Conservation (phyloP, 2,888 invertebrate species). For the Choristoneura rosaceana region DNA sequence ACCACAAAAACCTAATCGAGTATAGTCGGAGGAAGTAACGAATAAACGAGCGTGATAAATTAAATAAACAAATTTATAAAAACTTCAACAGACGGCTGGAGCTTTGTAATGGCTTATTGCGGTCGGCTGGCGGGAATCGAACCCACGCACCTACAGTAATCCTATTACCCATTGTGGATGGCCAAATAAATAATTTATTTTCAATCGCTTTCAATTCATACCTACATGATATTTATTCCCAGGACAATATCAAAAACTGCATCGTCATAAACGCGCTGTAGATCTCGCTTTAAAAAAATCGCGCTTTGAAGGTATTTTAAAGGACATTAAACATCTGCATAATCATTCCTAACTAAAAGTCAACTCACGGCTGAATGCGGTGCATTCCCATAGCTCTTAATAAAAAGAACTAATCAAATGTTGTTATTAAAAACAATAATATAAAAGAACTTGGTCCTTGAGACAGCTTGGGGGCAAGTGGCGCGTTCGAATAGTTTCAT, state of each 20-base stretch:
- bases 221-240: slow-evolving; percentile 55
- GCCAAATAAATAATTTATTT: slow-evolving; percentile 81
- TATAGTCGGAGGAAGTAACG: slow-evolving; percentile 79
- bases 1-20: slow-evolving; percentile 81
- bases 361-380: slow-evolving; percentile 27
- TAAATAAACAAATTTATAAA: slow-evolving; percentile 84
- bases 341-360: slow-evolving; percentile 38
- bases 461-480: slow-evolving; percentile 62
- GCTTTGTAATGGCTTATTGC: slow-evolving; percentile 67
- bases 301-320: slow-evolving; percentile 14
- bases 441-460: slow-evolving; percentile 66
- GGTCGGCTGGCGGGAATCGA: slow-evolving; percentile 72
- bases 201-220: slow-evolving; percentile 68
- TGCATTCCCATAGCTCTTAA: slow-evolving; percentile 80
- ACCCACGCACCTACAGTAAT: slow-evolving; percentile 77
- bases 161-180: slow-evolving; percentile 80
- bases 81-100: slow-evolving; percentile 70
- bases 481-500: slow-evolving; percentile 65
- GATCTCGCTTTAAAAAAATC: slow-evolving; percentile 27
- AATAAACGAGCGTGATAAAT: slow-evolving; percentile 83
- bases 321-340: slow-evolving; percentile 47
- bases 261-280: slow-evolving; percentile 49
- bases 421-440: slow-evolving; percentile 75
- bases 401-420: slow-evolving; percentile 62
- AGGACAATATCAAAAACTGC: slow-evolving; percentile 56